phyloP scores from a whole-genome alignment of 2,888 invertebrate genomes.

The Epiperipatus broadwayi region DNA sequence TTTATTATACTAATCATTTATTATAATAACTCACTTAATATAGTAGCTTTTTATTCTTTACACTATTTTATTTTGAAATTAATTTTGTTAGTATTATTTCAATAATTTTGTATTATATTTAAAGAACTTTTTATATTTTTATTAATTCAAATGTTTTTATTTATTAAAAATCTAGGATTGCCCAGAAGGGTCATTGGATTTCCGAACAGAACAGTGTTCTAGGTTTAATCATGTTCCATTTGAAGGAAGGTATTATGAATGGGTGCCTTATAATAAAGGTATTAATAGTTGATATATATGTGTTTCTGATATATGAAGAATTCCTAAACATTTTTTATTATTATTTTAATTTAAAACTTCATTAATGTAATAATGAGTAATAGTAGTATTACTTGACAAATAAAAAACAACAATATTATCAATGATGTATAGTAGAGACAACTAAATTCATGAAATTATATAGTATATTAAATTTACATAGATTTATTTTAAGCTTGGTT shows the following conservation, averaged over 20 bases:
- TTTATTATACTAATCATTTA: too few species aligned
- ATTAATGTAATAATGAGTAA: too few species aligned
- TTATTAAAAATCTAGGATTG: constrained; percentile 43
- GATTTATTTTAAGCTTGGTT: too few species aligned
- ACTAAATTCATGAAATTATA: too few species aligned
- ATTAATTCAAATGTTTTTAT: constrained; percentile 5
- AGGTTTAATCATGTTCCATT: constrained; percentile 59
- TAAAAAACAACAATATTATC: too few species aligned
- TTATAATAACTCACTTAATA: too few species aligned
- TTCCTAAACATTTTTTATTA: background rate
- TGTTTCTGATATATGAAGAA: constrained; percentile 9
- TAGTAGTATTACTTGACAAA: too few species aligned
- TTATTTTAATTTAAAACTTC: background rate
- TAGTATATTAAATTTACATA: too few species aligned
- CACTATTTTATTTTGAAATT: background rate
- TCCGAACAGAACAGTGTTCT: constrained; percentile 71
- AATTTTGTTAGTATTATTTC: background rate
- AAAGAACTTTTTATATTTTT: constrained; percentile 8
- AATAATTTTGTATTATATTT: background rate
- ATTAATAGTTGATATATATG: constrained; percentile 12
- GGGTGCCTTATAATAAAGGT: constrained; percentile 32
- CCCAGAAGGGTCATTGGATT: constrained; percentile 53
- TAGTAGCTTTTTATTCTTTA: too few species aligned
- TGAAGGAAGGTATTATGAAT: constrained; percentile 61
- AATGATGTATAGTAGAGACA: too few species aligned